Base-by-base conservation (phyloP, 1,140 invertebrate species). In the Temnothorax longispinosus region DNA sequence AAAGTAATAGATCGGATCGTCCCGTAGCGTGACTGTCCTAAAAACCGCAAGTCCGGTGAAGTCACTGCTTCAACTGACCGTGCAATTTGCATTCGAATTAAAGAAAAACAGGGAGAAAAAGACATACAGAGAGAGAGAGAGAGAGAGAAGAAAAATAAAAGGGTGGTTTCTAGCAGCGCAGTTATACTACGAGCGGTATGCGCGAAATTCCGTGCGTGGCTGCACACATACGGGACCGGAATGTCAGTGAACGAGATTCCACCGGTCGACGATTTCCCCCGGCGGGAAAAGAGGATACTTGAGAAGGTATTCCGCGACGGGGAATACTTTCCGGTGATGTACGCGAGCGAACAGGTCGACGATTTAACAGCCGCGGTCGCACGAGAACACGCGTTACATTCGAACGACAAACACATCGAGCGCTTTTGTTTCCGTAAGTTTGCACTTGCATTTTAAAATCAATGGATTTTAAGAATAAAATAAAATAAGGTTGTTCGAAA, bases 161-260 rank as follows among this genome's bases (percentile, higher is more conserved):
- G 62, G 72, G 71, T 32, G 69, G 35, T 47, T 50, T 56, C 35
- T 75, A 72, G 32, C 60, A 38, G 71, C 27, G 47, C 13, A 21
- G 71, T 75, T 76, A 38, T 71, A 54, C 50, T 38, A 32, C 50
- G 86, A 67, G 60, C 50, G 80, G 86, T 77, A 87, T 76, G 86
- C 81, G 86, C 82, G 54, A 87, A 85, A 87, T 85, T 72, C 86
- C 86, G 60, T 54, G 81, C 71, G 81, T 76, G 50, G 60, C 62
- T 89, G 86, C 88, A 91, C 80, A 87, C 89, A 90, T 76, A 13
- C 21, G 41, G 77, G 38, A 60, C 13, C 82, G 85, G 89, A 87
- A 91, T 88, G 89, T 88, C 87, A 90, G 85, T 90, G 88, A 80
- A 90, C 87, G 77, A 64, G 88, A 88, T 90, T 86, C 87, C 88